A percentile compares a stretch with the other conserved stretches of the same genome.
These are phyloP conservation scores for Arge pagana DNA, from an alignment of 2,888 invertebrate species.

Conservation along the genomic window DNA sequence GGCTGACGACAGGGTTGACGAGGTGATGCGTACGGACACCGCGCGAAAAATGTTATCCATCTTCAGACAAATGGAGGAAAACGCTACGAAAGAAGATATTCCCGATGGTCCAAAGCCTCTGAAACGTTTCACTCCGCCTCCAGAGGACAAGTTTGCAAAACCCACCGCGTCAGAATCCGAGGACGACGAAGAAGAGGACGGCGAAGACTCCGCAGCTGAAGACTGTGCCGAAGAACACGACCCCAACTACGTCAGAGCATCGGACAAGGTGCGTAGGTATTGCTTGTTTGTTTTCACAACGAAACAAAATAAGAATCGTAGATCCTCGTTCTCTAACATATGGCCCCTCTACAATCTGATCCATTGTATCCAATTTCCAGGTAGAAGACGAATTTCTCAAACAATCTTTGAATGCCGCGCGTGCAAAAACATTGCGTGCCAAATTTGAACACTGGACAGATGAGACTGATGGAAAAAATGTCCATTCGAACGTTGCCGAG, in stretches of 20 bases:
- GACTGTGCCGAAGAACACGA: conserved; percentile 58
- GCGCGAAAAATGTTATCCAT: conserved; percentile 86
- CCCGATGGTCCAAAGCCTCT: conserved; percentile 76
- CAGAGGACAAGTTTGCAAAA: conserved; percentile 67
- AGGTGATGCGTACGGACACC: conserved; percentile 63
- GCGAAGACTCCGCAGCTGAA: conserved; percentile 58
- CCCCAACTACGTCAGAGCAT: conserved; percentile 58
- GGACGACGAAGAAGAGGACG: conserved; percentile 64
- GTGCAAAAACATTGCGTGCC: conserved; percentile 81
- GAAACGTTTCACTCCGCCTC: conserved; percentile 89
- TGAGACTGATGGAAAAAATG: conserved; percentile 61
- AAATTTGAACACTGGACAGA: conserved; percentile 93
- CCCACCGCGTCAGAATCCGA: conserved; percentile 58
- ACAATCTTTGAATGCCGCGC: conserved; percentile 77
- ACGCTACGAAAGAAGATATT: conserved; percentile 61
- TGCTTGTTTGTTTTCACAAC: conserved; percentile 1
- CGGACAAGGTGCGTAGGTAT: conserved; percentile 55
- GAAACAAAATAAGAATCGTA: conserved; percentile 27
- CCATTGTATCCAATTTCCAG: too few species aligned
- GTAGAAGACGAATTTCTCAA: conserved; percentile 72
- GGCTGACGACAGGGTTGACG: conserved; percentile 62
- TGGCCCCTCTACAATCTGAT: too few species aligned
- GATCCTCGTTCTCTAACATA: background rate
- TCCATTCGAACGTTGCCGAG: conserved; percentile 54
- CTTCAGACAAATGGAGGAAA: conserved; percentile 87